phyloP scores from a whole-genome alignment of 2,797 vertebrate genomes.

The Florisuga fusca region DNA sequence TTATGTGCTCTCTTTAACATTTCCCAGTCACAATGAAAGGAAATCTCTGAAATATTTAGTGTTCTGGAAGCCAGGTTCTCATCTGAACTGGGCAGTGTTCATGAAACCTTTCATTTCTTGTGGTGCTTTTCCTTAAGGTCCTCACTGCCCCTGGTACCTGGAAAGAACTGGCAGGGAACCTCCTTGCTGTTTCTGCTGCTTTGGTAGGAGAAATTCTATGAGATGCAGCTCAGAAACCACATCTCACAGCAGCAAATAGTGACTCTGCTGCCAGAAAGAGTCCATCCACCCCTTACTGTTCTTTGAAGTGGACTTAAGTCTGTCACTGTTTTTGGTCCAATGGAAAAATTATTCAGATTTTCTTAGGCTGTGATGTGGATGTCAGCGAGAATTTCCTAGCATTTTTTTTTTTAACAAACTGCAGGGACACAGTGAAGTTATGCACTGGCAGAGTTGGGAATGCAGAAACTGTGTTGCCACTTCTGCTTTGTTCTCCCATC shows the following conservation, averaged over 20 bases:
- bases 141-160: not conserved
- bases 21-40: not conserved
- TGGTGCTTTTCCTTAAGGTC: not conserved
- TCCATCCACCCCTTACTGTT: not conserved
- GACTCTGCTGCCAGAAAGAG: not conserved
- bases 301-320: not conserved
- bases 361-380: not conserved
- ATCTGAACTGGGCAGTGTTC: not conserved
- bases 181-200: not conserved
- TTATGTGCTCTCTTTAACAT: not conserved
- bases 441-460: not conserved
- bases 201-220: not conserved
- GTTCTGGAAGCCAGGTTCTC: not conserved
- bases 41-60: not conserved
- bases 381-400: not conserved
- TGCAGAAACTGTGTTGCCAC: not conserved
- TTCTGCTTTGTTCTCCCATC: not conserved
- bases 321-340: not conserved
- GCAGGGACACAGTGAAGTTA: not conserved
- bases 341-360: not conserved
- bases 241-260: not conserved
- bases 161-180: not conserved
- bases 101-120: accelerated
- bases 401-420: not conserved
- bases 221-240: not conserved